Evolutionary conservation across 2,113 vertebrate species (phyloP).

Genomic region (Microcebus murinus): DNA sequence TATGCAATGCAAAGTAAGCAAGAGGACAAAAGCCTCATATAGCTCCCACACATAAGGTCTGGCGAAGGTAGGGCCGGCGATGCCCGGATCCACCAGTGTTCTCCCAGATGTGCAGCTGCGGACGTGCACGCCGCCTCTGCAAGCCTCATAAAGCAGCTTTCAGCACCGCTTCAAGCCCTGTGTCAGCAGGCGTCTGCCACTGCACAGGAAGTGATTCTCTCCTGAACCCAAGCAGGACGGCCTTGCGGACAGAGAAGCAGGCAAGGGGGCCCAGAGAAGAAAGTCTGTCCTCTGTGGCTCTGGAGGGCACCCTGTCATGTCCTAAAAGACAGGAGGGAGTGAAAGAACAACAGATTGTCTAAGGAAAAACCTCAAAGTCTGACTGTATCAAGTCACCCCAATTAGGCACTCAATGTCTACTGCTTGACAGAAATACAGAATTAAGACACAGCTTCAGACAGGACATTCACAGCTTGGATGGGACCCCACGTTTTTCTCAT

Average conservation of each 20-base stretch:
- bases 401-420: too few species aligned
- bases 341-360: neutral
- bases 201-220: constrained; percentile 64
- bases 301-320: constrained; percentile 11
- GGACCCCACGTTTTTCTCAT: neutral
- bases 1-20: neutral
- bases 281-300: constrained; percentile 22
- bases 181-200: neutral
- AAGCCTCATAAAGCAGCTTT: constrained; percentile 64
- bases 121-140: neutral
- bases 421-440: neutral
- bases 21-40: constrained; percentile 22
- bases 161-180: constrained; percentile 30
- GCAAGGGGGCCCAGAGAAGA: neutral
- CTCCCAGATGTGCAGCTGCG: constrained; percentile 19
- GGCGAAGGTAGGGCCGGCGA: neutral
- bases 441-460: neutral
- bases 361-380: neutral
- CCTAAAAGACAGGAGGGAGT: neutral
- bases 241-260: neutral
- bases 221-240: neutral
- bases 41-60: neutral
- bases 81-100: neutral
- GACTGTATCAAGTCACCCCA: fast-evolving
- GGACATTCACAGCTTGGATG: neutral